Evolutionary conservation across 2,113 vertebrate species (phyloP), one percentile per base, ranked within the genome.

Genomic region (Neotoma lepida): DNA sequence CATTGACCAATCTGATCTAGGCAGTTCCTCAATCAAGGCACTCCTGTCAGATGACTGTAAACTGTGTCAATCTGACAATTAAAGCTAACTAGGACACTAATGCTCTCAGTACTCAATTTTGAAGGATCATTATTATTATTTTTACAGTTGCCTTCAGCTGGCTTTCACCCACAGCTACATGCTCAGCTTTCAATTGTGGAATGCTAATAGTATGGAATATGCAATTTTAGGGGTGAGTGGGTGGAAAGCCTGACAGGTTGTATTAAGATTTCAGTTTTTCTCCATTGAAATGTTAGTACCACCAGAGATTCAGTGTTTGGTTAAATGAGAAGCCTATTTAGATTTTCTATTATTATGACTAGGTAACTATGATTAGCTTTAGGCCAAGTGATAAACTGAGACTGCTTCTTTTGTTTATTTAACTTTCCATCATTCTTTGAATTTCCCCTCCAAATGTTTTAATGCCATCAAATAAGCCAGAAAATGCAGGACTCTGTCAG

Each of bases 261-360:
- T 88, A 76, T 92, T 94, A 64, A 81, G 61, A 77, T 41, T 87
- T 39, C 49, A 80, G 20, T 30, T 82, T 93, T 89, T 94, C 49
- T 90, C 56, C 49, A 86, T 49, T 70, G 80, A 89, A 87, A 63
- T 89, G 41, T 96, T 82, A 93, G 41, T 44, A 49, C 41, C 20
- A 74, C 3, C 28, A 86, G 61, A 96, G 22, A 81, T 33, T 61
- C 58, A 20, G 58, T 46, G 49, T 81, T 89, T 91, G 46, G 56
- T 89, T 88, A 93, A 86, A 68, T 88, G 26, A 73, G 3, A 88
- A 84, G 41, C 58, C n/a, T 51, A 54, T 33, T 71, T 88, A 58
- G 14, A 10, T 86, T 89, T 86, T 68, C 35, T 91, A 44, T 91
- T 46, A 86, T 63, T 87, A 51, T 92, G 39, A 73, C 8, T 51